Evolutionary conservation across 2,113 vertebrate species (phyloP).

Genomic region (Gallinago paraguaiae): DNA sequence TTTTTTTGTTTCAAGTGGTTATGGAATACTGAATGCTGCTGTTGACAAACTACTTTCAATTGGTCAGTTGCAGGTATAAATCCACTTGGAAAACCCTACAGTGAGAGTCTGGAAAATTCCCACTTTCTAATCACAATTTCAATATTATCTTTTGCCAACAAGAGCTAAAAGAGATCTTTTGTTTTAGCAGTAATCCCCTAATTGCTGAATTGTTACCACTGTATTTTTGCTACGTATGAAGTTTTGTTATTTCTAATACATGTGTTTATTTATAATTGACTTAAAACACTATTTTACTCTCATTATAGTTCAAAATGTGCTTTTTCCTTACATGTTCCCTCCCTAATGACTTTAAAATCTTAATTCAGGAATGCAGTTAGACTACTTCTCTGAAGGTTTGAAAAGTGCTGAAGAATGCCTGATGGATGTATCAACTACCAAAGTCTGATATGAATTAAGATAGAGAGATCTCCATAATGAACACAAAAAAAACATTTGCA

Average conservation of each 20-base stretch:
- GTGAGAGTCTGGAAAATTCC: neutral
- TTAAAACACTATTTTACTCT: neutral
- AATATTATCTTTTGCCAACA: neutral
- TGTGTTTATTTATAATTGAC: neutral
- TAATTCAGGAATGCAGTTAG: constrained; percentile 32
- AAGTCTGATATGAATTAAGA: constrained; percentile 60
- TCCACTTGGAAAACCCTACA: neutral
- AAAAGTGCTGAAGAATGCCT: constrained; percentile 39
- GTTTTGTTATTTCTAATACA: neutral
- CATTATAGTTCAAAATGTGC: neutral
- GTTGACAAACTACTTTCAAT: neutral
- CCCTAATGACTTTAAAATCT: neutral
- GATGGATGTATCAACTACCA: constrained; percentile 48
- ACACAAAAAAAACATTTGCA: constrained; percentile 62
- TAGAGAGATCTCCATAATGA: constrained; percentile 57
- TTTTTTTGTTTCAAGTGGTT: neutral
- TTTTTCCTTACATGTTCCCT: neutral
- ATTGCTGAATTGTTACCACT: neutral
- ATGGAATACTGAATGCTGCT: neutral
- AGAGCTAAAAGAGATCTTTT: constrained; percentile 9
- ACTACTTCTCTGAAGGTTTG: constrained; percentile 19
- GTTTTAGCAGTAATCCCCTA: constrained; percentile 1
- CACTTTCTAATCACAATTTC: neutral
- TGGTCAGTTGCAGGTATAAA: neutral
- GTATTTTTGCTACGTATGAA: neutral